A percentile compares a stretch with the other conserved stretches of the same genome.
phyloP scores from a whole-genome alignment of 1,140 invertebrate genomes.

The Neodiprion pinetum region DNA sequence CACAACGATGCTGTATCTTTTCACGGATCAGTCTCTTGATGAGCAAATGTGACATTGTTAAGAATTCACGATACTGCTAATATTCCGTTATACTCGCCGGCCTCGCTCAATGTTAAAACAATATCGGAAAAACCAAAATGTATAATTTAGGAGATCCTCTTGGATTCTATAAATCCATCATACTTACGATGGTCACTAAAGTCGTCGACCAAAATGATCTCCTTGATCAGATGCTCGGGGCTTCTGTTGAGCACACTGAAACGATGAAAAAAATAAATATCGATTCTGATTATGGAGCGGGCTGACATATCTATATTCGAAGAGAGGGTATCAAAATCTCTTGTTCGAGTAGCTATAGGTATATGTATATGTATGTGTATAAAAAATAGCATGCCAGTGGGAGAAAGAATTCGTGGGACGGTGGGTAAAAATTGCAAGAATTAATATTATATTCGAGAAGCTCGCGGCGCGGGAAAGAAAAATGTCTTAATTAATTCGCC shows the following conservation, averaged over 20 bases:
- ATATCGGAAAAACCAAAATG: not conserved
- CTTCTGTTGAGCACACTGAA: slow-evolving; percentile 92
- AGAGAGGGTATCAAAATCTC: not conserved
- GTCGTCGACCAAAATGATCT: slow-evolving; percentile 98
- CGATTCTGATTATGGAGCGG: not conserved
- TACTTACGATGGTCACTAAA: slow-evolving; percentile 93
- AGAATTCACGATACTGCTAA: no score
- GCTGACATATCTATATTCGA: not conserved
- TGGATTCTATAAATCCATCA: slow-evolving; percentile 4
- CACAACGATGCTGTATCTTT: no score
- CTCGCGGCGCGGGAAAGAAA: slow-evolving; percentile 23
- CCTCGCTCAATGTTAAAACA: no score
- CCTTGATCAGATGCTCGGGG: slow-evolving; percentile 92
- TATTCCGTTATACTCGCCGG: no score
- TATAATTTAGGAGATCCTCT: not conserved
- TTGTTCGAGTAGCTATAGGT: no score
- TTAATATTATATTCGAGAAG: not conserved
- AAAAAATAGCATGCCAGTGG: no score
- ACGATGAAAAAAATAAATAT: slow-evolving; percentile 41
- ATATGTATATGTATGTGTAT: no score
- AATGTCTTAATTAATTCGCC: slow-evolving; percentile 42
- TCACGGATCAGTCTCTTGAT: no score
- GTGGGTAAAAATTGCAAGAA: not conserved
- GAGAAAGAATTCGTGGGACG: not conserved
- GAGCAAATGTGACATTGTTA: no score